Conservation (phyloP, 2,888 invertebrate genomes). For the Papilio protenor region DNA sequence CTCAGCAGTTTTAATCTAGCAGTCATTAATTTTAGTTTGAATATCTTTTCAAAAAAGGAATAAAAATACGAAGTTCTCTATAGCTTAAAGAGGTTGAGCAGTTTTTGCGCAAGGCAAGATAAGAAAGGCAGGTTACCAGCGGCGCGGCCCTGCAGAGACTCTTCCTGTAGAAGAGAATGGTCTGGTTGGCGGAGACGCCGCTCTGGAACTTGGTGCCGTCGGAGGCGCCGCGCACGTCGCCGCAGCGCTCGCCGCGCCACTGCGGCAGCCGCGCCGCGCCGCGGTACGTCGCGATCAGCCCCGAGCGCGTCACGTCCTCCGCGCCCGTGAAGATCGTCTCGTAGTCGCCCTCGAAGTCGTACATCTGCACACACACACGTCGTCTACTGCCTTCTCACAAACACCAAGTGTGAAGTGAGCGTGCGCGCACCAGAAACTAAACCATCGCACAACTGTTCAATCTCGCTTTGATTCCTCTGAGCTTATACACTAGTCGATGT, state of each 20-base stretch:
- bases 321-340: constrained; percentile 91
- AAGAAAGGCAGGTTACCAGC: constrained; percentile 84
- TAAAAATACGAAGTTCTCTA: background rate
- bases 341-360: constrained; percentile 91
- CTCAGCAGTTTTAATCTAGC: too few species aligned
- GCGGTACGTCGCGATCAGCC: constrained; percentile 90
- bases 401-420: too few species aligned
- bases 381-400: too few species aligned
- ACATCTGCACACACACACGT: constrained; percentile 86
- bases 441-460: too few species aligned
- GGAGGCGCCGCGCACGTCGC: constrained; percentile 89
- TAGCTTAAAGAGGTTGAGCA: background rate
- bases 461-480: too few species aligned
- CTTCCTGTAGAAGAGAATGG: constrained; percentile 90
- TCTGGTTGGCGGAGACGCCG: constrained; percentile 86
- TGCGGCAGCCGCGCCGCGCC: constrained; percentile 89
- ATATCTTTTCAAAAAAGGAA: too few species aligned
- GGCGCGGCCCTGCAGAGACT: constrained; percentile 93
- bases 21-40: too few species aligned
- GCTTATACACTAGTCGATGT: too few species aligned
- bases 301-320: constrained; percentile 84
- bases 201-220: constrained; percentile 94
- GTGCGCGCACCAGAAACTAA: too few species aligned
- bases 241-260: constrained; percentile 91
- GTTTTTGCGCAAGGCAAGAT: background rate